Evolutionary conservation across 2,797 vertebrate genomes (phyloP).

Genomic region (Chaetodon trifasciatus): DNA sequence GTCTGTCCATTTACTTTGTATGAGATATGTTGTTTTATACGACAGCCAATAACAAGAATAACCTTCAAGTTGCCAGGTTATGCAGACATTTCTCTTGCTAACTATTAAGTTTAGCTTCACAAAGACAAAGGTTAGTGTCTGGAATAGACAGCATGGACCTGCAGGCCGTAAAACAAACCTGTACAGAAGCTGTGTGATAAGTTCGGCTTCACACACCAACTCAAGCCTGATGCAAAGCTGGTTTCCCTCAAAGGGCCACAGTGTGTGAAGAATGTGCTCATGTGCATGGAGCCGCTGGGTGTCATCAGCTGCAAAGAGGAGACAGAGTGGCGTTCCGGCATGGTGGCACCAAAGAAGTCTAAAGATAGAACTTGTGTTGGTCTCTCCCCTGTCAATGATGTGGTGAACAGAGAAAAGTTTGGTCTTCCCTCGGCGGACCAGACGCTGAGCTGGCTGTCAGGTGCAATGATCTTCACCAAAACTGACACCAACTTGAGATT

Average conservation of each 20-base stretch:
- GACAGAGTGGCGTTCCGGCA: background rate
- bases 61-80: background rate
- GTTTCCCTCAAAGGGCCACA: background rate
- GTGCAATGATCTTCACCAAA: background rate
- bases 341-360: background rate
- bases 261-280: background rate
- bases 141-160: background rate
- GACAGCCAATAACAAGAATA: background rate
- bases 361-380: background rate
- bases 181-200: background rate
- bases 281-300: background rate
- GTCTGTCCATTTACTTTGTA: background rate
- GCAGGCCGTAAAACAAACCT: background rate
- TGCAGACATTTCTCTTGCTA: background rate
- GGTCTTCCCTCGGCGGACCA: background rate
- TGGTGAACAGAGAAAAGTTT: background rate
- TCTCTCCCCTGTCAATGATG: background rate
- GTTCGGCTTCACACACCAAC: background rate
- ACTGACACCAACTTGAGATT: background rate
- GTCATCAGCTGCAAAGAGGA: background rate
- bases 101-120: background rate
- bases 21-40: background rate
- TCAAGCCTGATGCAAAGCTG: background rate
- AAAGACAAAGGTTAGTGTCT: background rate
- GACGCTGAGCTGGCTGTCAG: background rate